Conservation (phyloP, 1,140 invertebrate genomes). For the Tetramorium simillimum region DNA sequence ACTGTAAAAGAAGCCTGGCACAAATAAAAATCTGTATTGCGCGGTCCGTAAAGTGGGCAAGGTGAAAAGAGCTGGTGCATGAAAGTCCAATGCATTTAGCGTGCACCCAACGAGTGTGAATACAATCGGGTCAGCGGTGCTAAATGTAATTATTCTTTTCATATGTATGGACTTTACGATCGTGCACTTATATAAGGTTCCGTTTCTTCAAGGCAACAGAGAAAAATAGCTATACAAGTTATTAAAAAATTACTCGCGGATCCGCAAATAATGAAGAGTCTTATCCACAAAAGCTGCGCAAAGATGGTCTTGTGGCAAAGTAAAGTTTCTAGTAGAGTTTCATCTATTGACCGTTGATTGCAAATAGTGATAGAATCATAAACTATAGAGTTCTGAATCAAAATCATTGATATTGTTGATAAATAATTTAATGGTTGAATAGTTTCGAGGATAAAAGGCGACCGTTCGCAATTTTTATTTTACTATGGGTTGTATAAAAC, state of each 20-base stretch:
- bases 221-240: conserved; percentile 12
- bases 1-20: not conserved
- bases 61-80: conserved; percentile 43
- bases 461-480: not conserved
- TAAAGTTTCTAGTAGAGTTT: not conserved
- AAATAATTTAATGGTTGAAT: conserved; percentile 8
- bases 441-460: not conserved
- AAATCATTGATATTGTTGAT: not conserved
- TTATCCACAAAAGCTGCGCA: not conserved
- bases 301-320: not conserved
- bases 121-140: conserved; percentile 37
- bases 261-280: not conserved
- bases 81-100: conserved; percentile 54
- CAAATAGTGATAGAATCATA: not conserved
- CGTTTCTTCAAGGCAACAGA: conserved; percentile 16
- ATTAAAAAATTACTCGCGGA: not conserved
- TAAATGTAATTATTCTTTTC: conserved; percentile 55
- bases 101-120: conserved; percentile 44
- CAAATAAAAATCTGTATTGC: conserved; percentile 41
- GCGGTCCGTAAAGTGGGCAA: conserved; percentile 22
- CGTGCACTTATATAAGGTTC: conserved; percentile 2
- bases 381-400: not conserved
- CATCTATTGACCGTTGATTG: not conserved
- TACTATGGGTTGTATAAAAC: not conserved
- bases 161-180: conserved; percentile 42